These are phyloP conservation scores for Himalopsyche phryganea DNA, from an alignment of 1,140 invertebrate species.

Conservation along the genomic window DNA sequence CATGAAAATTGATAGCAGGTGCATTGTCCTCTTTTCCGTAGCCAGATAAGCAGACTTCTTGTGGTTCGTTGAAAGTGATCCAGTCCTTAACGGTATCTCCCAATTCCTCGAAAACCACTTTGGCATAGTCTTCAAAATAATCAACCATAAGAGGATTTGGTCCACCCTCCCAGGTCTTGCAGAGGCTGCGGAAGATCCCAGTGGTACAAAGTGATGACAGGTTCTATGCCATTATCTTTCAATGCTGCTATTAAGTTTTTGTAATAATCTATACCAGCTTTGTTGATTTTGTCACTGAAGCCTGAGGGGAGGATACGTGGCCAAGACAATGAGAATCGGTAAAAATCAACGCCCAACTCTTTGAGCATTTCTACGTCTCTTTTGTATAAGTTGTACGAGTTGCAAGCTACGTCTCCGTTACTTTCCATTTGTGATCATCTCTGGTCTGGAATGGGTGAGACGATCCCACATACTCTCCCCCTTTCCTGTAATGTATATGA, in stretches of 20 bases:
- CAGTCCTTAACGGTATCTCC: constrained; percentile 50
- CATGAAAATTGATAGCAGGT: constrained; percentile 44
- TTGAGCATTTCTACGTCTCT: constrained; percentile 53
- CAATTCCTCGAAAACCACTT: constrained; percentile 42
- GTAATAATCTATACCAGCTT: constrained; percentile 56
- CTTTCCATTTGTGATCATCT: constrained; percentile 44
- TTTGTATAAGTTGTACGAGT: constrained; percentile 57
- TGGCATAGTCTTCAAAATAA: constrained; percentile 49
- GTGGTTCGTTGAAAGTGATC: constrained; percentile 52
- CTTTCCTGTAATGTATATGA: constrained; percentile 45
- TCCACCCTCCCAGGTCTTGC: constrained; percentile 44
- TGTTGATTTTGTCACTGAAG: constrained; percentile 48
- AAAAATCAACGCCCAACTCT: constrained; percentile 50
- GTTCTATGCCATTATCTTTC: constrained; percentile 50
- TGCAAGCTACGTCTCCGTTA: constrained; percentile 58
- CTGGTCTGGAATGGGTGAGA: constrained; percentile 41
- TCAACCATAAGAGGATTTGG: constrained; percentile 43
- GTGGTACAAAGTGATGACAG: constrained; percentile 50
- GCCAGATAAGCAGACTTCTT: constrained; percentile 38
- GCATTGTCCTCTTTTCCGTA: constrained; percentile 43
- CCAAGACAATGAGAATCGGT: constrained; percentile 64
- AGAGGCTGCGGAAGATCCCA: constrained; percentile 46
- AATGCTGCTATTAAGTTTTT: constrained; percentile 57
- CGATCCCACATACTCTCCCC: constrained; percentile 54
- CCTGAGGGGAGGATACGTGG: constrained; percentile 56